phyloP scores from a whole-genome alignment of 2,888 invertebrate genomes.

The Fragum sueziense region DNA sequence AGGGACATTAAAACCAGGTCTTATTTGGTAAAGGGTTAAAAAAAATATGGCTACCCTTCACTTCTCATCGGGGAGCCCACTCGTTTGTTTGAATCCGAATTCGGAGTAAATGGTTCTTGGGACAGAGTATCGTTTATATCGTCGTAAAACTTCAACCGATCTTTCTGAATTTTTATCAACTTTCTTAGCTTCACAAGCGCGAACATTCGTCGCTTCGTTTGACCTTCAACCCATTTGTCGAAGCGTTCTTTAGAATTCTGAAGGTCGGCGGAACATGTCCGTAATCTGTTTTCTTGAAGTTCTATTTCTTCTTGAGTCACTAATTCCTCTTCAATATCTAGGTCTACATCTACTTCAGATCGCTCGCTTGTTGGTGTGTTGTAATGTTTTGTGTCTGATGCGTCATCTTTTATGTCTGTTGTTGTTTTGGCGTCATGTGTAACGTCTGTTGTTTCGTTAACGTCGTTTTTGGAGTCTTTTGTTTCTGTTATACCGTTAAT shows the following conservation, averaged over 20 bases:
- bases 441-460: too few relatives aligned
- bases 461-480: too few relatives aligned
- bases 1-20: too few relatives aligned
- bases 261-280: background rate
- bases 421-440: too few relatives aligned
- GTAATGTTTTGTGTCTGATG: background rate
- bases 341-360: background rate
- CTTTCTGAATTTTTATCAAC: constrained; percentile 19
- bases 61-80: too few relatives aligned
- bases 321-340: constrained; percentile 7
- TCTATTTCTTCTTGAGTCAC: constrained; percentile 12
- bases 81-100: too few relatives aligned
- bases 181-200: constrained; percentile 21
- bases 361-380: background rate
- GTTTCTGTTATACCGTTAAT: too few relatives aligned
- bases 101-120: background rate
- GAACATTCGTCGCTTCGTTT: constrained; percentile 37
- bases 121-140: background rate
- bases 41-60: too few relatives aligned
- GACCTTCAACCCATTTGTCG: constrained; percentile 22
- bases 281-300: constrained; percentile 16
- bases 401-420: too few relatives aligned
- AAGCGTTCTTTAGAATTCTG: constrained; percentile 8
- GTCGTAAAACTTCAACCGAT: constrained; percentile 33
- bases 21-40: too few relatives aligned